phyloP scores from a whole-genome alignment of 2,113 vertebrate species.

The Caretta caretta region DNA sequence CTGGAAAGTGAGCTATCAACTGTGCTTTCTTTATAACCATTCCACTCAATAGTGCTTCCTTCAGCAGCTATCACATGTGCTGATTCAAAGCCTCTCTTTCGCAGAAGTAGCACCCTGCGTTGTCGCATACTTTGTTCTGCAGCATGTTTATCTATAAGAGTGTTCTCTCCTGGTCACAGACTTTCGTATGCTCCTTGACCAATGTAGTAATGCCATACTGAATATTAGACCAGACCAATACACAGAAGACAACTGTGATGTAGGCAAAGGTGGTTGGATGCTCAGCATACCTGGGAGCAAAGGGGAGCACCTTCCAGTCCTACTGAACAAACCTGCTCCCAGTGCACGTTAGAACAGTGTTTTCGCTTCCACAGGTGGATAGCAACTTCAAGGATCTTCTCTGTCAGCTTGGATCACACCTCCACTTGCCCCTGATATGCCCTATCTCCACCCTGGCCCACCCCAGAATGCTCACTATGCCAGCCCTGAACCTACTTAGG shows the following conservation, averaged over 20 bases:
- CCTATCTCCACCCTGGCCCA: background rate
- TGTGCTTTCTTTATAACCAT: conserved; percentile 71
- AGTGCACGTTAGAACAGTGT: background rate
- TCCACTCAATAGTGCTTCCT: conserved; percentile 70
- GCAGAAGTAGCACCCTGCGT: conserved; percentile 67
- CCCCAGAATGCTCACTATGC: background rate
- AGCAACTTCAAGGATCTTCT: background rate
- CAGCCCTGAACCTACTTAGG: background rate
- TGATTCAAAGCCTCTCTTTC: background rate
- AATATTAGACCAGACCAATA: background rate
- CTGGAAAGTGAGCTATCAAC: conserved; percentile 46
- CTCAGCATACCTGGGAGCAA: background rate
- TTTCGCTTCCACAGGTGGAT: background rate
- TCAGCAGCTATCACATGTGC: conserved; percentile 63
- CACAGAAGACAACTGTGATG: rapidly evolving
- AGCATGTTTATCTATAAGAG: conserved; percentile 23
- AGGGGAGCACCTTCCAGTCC: background rate
- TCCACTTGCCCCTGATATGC: background rate
- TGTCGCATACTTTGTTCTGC: conserved; percentile 39
- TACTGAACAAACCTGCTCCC: background rate
- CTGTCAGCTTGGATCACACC: background rate
- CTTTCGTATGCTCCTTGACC: background rate
- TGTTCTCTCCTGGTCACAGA: conserved; percentile 13
- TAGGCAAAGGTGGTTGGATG: background rate
- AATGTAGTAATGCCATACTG: background rate